Percentiles rank a stretch among this genome's conserved stretches.
phyloP scores from a whole-genome alignment of 2,888 invertebrate species.

The Eupithecia exiguata region DNA sequence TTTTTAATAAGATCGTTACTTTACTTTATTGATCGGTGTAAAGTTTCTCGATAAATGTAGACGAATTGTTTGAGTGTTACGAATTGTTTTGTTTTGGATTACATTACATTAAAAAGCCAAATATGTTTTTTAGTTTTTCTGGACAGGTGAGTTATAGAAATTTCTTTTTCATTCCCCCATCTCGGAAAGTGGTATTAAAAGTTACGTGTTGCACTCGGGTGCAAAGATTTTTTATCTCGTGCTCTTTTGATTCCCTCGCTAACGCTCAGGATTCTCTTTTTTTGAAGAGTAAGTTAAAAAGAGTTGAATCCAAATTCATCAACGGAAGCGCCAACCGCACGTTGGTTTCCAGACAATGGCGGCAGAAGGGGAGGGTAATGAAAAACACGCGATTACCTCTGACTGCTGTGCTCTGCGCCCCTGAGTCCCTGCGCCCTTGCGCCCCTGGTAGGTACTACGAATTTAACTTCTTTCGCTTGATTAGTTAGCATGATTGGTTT shows the following conservation, averaged over 20 bases:
- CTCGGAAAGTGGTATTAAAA: too few species aligned
- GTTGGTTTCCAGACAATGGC: conserved; percentile 73
- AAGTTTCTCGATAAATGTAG: not conserved
- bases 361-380: conserved; percentile 65
- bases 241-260: too few species aligned
- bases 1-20: not conserved
- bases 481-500: conserved; percentile 38
- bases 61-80: not conserved
- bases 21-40: not conserved
- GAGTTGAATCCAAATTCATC: conserved; percentile 37
- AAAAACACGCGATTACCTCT: conserved; percentile 65
- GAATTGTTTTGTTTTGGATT: not conserved
- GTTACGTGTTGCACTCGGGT: too few species aligned
- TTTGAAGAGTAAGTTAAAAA: too few species aligned
- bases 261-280: too few species aligned
- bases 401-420: conserved; percentile 27
- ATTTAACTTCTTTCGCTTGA: conserved; percentile 37
- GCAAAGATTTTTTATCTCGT: too few species aligned
- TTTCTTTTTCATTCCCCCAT: too few species aligned
- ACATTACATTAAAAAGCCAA: too few species aligned
- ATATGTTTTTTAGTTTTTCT: too few species aligned
- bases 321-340: conserved; percentile 47
- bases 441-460: conserved; percentile 11
- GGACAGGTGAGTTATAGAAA: too few species aligned
- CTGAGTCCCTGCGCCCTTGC: conserved; percentile 49